Evolutionary conservation across 2,797 vertebrate species (phyloP).

Genomic region (Micropoecilia bifurca): DNA sequence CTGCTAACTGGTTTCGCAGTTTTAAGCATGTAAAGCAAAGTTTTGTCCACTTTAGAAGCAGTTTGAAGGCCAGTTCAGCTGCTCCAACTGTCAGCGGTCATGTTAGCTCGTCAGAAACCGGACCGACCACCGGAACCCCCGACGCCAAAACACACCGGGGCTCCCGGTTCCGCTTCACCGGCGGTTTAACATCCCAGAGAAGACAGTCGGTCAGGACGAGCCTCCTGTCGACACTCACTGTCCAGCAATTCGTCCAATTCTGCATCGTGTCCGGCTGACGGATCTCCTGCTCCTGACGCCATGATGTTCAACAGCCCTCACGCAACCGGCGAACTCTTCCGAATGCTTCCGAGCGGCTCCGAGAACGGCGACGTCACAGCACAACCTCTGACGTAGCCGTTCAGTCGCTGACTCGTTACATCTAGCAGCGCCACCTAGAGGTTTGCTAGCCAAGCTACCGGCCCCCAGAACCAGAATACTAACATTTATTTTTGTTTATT

Average conservation of each 20-base stretch:
- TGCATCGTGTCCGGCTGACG: slow-evolving; percentile 65
- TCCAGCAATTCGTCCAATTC: slow-evolving; percentile 86
- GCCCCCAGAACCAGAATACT: too few relatives aligned
- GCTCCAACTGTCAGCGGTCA: neutral
- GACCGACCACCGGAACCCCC: neutral
- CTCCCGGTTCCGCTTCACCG: fast-evolving
- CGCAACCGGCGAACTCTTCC: slow-evolving; percentile 31
- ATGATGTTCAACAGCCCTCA: slow-evolving; percentile 64
- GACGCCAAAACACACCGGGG: neutral
- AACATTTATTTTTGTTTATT: too few relatives aligned
- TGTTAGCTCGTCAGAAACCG: neutral
- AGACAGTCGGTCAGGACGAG: neutral
- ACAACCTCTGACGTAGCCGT: neutral
- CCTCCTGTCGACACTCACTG: slow-evolving; percentile 74
- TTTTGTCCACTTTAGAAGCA: neutral
- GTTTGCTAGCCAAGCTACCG: neutral
- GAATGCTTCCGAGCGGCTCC: slow-evolving; percentile 30
- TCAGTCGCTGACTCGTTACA: neutral
- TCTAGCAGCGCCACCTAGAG: slow-evolving; percentile 38
- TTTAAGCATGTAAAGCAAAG: neutral
- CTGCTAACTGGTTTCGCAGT: neutral
- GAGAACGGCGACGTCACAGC: slow-evolving; percentile 33
- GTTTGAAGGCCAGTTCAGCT: neutral
- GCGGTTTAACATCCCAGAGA: too few relatives aligned
- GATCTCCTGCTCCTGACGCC: slow-evolving; percentile 74